A percentile compares a stretch with the other conserved stretches of the same genome.
Conservation (phyloP, 2,888 invertebrate species). For the Tanytarsus gracilentus region DNA sequence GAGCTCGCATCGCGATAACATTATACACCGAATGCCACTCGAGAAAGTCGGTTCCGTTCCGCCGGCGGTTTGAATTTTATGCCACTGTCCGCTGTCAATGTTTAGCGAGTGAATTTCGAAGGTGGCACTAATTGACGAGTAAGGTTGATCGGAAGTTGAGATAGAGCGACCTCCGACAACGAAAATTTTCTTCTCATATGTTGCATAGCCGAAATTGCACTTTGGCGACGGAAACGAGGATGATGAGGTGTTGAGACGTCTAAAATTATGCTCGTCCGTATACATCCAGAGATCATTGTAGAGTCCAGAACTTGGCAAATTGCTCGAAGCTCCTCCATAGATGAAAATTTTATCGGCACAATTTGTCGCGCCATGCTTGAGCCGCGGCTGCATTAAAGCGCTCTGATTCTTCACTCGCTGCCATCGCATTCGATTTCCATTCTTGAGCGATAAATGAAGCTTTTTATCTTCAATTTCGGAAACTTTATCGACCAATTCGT, state of each 20-base stretch:
- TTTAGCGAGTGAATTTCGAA: slow-evolving; percentile 13
- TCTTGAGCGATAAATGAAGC: not conserved
- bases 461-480: slow-evolving; percentile 10
- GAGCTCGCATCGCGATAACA: slow-evolving; percentile 14
- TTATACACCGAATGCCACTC: not conserved
- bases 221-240: slow-evolving; percentile 10
- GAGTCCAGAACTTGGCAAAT: not conserved
- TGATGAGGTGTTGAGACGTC: not conserved
- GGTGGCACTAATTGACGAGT: not conserved
- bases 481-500: not conserved
- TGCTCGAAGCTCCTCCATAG: slow-evolving; percentile 1
- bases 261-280: not conserved
- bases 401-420: not conserved
- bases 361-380: slow-evolving; percentile 11
- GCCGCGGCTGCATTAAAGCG: not conserved
- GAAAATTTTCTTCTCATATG: not conserved
- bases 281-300: slow-evolving; percentile 20
- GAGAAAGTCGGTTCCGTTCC: slow-evolving; percentile 1
- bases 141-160: slow-evolving; percentile 7
- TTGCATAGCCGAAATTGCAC: not conserved
- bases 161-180: not conserved
- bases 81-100: not conserved
- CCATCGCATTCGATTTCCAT: slow-evolving; percentile 8
- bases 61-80: slow-evolving; percentile 10
- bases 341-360: slow-evolving; percentile 6